Percentiles rank a stretch among this genome's conserved stretches.
These are phyloP conservation scores for Pandemis heparana DNA, from an alignment of 2,888 invertebrate species.

Conservation along the genomic window DNA sequence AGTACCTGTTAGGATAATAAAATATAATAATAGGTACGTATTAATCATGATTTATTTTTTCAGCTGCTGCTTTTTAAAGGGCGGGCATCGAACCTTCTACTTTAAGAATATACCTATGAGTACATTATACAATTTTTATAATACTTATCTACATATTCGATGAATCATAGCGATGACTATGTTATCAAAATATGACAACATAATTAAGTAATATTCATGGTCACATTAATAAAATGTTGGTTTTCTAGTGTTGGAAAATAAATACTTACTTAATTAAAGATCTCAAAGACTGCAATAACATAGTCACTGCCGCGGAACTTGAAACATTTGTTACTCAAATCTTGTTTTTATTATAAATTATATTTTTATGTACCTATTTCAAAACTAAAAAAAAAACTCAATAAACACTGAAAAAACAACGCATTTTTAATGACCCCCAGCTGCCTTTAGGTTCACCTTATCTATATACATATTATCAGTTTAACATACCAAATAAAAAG, in stretches of 20 bases:
- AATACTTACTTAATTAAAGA: constrained; percentile 60
- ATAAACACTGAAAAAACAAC: constrained; percentile 39
- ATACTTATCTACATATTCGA: constrained; percentile 68
- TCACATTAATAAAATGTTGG: constrained; percentile 41
- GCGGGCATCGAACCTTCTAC: constrained; percentile 66
- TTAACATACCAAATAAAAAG: background rate
- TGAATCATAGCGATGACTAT: constrained; percentile 75
- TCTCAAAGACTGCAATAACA: constrained; percentile 80
- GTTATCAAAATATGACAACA: constrained; percentile 61
- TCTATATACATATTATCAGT: background rate
- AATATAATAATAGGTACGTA: background rate
- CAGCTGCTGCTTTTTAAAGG: constrained; percentile 83
- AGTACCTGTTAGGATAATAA: background rate
- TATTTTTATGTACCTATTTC: constrained; percentile 80
- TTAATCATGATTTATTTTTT: constrained; percentile 59
- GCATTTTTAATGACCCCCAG: constrained; percentile 9
- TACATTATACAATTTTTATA: constrained; percentile 56
- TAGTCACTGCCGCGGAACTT: constrained; percentile 79
- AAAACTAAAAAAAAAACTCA: constrained; percentile 68
- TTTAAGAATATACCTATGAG: constrained; percentile 53
- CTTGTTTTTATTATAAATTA: constrained; percentile 75
- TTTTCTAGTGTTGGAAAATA: constrained; percentile 41
- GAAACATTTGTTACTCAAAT: constrained; percentile 70
- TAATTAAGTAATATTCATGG: constrained; percentile 52
- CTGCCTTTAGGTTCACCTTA: background rate